Conservation (phyloP, 2,113 vertebrate genomes). For the Heterocephalus glaber region DNA sequence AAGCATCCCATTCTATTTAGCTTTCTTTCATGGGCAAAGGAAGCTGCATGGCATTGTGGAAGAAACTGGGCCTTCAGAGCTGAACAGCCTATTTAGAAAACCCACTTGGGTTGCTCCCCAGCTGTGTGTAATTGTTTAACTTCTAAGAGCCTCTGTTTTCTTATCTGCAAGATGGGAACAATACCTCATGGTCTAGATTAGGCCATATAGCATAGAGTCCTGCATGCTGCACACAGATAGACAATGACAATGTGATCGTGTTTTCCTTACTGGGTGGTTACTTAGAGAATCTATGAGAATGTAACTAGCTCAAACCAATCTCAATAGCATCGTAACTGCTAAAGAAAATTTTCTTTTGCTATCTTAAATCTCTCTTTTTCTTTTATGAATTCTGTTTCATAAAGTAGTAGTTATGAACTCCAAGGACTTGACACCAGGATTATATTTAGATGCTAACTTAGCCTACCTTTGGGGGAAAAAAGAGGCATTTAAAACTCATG, state of each 20-base stretch:
- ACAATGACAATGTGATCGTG: neutral
- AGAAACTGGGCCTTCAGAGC: neutral
- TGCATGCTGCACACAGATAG: neutral
- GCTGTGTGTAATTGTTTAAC: neutral
- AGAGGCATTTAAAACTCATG: neutral
- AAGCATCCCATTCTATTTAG: neutral
- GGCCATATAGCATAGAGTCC: neutral
- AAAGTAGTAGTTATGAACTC: neutral
- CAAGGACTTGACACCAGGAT: neutral
- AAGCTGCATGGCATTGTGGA: neutral
- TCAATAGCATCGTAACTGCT: neutral
- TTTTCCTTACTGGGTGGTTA: neutral
- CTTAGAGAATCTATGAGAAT: neutral
- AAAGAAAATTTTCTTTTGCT: neutral
- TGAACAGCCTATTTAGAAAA: neutral
- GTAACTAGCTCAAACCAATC: neutral
- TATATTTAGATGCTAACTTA: neutral
- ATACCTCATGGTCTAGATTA: fast-evolving
- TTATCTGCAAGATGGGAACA: neutral
- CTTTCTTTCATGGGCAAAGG: neutral
- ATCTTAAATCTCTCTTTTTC: neutral
- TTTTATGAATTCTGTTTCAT: neutral
- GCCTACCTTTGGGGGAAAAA: neutral
- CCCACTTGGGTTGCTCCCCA: neutral
- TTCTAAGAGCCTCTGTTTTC: neutral